Percentiles rank a stretch among this genome's conserved stretches.
These are phyloP conservation scores for Macaria notata DNA, from an alignment of 2,888 invertebrate species.

Conservation along the genomic window DNA sequence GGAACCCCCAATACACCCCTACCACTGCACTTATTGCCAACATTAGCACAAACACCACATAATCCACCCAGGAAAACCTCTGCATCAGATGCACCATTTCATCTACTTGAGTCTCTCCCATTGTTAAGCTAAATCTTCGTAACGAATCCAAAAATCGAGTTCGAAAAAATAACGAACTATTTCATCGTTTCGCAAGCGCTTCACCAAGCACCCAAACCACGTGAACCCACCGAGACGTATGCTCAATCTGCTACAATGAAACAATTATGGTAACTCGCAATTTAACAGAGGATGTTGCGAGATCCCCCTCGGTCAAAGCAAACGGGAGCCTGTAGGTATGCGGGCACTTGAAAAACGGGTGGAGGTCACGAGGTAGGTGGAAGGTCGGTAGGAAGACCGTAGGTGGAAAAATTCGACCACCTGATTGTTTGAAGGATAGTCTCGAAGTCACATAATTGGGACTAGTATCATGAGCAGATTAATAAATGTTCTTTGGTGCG, in stretches of 20 bases:
- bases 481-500: too few relatives aligned
- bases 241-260: conserved; percentile 78
- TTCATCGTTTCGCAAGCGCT: conserved; percentile 8
- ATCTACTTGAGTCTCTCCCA: conserved; percentile 65
- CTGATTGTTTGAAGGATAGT: conserved; percentile 13
- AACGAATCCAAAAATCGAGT: not conserved
- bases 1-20: conserved; percentile 92
- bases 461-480: too few relatives aligned
- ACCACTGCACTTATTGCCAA: conserved; percentile 88
- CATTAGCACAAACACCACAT: conserved; percentile 90
- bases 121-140: conserved; percentile 29
- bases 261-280: conserved; percentile 82
- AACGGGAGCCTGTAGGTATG: conserved; percentile 58
- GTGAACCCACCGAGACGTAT: conserved; percentile 51
- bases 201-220: conserved; percentile 50
- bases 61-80: conserved; percentile 88
- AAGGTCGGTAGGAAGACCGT: conserved; percentile 23
- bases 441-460: too few relatives aligned
- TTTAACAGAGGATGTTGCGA: conserved; percentile 80
- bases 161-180: not conserved
- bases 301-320: conserved; percentile 46
- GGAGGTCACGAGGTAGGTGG: conserved; percentile 34
- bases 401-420: conserved; percentile 33
- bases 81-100: conserved; percentile 81
- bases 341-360: conserved; percentile 37